Evolutionary conservation across 1,140 invertebrate species (phyloP), one percentile per base, ranked within the genome.

Genomic region (Battus philenor): DNA sequence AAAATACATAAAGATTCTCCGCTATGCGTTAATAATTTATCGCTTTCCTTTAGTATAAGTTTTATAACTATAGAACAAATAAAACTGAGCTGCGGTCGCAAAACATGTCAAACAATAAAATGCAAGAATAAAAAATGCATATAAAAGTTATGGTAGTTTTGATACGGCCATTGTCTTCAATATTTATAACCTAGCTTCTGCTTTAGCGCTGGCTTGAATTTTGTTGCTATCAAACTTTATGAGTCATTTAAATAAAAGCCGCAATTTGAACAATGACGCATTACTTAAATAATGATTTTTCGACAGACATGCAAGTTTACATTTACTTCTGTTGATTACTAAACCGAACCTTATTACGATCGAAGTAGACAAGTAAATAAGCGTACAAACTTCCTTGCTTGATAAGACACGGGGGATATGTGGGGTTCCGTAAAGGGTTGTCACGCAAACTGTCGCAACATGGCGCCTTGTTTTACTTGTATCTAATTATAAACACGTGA

Each of bases 221-320:
- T 47, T 53, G 32, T 27, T 34, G 34, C 17, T 29, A 47, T 12
- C 38, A 20, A 44, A 34, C 29, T 43, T 49, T 48, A 51, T 58
- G 59, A 55, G 33, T 59, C 55, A 55, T 52, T 54, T 52, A 30
- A 54, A 54, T 56, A 56, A 61, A 46, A 48, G 45, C 38, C 46
- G 52, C 58, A 61, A 64, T 65, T 69, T 59, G 49, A 56, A 60
- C 52, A 59, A 61, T 74, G 68, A 78, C 59, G 72, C 71, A 75
- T 70, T 63, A 61, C 52, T 46, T 59, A 61, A 51, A 68, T 71
- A 77, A 68, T 66, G 55, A 57, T 51, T 54, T 45, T 46, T 46
- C 26, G 47, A 54, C 52, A 13, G 44, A 31, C 15, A 39, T 36
- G 10, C 33, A 48, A 29, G 4, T 5, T 38, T 43, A 30, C 54